These are phyloP conservation scores for Coregonus suidteri DNA, from an alignment of 2,797 vertebrate genomes.

Conservation along the genomic window DNA sequence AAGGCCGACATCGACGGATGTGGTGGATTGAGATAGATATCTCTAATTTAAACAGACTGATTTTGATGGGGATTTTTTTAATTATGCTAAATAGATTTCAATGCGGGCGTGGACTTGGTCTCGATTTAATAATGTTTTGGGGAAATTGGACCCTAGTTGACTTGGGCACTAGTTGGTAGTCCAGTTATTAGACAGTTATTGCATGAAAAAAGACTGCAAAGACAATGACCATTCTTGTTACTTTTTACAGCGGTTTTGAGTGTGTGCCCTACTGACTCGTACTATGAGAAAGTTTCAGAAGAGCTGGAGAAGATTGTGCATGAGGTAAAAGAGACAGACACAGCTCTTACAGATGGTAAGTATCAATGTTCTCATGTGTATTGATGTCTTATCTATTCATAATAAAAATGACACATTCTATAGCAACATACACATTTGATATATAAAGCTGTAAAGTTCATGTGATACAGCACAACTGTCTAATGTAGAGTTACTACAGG, in stretches of 20 bases:
- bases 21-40: too few relatives aligned
- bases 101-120: background rate
- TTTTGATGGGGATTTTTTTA: too few relatives aligned
- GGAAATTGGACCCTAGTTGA: background rate
- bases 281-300: conserved; percentile 77
- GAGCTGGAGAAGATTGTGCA: conserved; percentile 79
- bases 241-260: conserved; percentile 54
- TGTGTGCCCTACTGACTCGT: conserved; percentile 64
- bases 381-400: background rate
- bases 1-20: too few relatives aligned
- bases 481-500: background rate
- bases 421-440: background rate
- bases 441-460: background rate
- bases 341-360: conserved; percentile 67
- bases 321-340: conserved; percentile 72
- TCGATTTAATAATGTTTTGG: background rate
- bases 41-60: too few relatives aligned
- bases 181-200: background rate
- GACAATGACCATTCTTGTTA: background rate
- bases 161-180: background rate
- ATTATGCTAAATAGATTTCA: too few relatives aligned
- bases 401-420: background rate
- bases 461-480: background rate
- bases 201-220: background rate
- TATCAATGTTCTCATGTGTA: background rate